Evolutionary conservation across 2,888 invertebrate species (phyloP).

Genomic region (Drosophila colorata): DNA sequence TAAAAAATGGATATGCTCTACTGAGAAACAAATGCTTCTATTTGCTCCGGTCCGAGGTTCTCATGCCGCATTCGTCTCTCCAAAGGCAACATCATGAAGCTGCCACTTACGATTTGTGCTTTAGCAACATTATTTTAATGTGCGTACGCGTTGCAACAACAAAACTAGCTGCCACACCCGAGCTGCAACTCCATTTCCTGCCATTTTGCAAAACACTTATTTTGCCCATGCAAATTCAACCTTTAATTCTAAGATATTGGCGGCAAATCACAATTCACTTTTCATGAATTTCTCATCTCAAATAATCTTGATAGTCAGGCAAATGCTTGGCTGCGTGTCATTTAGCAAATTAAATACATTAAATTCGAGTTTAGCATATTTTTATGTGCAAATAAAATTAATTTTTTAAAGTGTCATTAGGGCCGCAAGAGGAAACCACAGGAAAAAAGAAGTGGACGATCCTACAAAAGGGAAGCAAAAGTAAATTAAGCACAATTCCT

Average conservation of each 20-base stretch:
- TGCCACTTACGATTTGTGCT: constrained; percentile 74
- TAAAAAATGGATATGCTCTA: constrained; percentile 39
- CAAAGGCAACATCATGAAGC: constrained; percentile 52
- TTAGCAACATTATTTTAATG: constrained; percentile 57
- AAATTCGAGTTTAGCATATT: constrained; percentile 48
- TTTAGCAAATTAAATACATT: constrained; percentile 58
- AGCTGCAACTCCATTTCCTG: constrained; percentile 2
- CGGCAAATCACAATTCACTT: neutral
- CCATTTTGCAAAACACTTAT: too few species aligned
- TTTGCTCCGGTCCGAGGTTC: neutral
- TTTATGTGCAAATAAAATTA: constrained; percentile 44
- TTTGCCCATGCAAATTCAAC: constrained; percentile 60
- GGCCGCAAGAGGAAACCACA: constrained; percentile 32
- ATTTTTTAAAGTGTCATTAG: constrained; percentile 72
- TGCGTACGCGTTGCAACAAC: constrained; percentile 20
- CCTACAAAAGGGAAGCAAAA: constrained; percentile 50
- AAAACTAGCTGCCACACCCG: neutral
- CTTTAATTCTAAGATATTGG: constrained; percentile 4
- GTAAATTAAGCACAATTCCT: constrained; percentile 73
- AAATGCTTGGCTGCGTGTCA: constrained; percentile 32
- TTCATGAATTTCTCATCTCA: neutral
- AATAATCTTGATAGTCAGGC: neutral
- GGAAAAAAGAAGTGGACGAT: constrained; percentile 22
- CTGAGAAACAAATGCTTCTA: constrained; percentile 24
- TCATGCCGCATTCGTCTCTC: constrained; percentile 3